A percentile compares a stretch with the other conserved stretches of the same genome.
Evolutionary conservation across 2,888 invertebrate species (phyloP).

Genomic region (Minunthozetes semirufus): DNA sequence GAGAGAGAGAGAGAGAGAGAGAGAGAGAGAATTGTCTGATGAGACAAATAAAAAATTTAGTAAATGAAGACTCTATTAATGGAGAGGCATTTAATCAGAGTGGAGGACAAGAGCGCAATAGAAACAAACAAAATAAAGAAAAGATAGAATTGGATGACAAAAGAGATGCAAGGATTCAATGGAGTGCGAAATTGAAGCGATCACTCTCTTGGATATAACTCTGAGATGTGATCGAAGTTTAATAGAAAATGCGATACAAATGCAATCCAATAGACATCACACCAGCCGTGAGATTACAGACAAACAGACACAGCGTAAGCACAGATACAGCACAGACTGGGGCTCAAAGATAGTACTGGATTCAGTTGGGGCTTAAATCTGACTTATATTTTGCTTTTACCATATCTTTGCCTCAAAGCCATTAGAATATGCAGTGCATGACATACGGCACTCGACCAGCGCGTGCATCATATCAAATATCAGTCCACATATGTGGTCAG

Average conservation of each 20-base stretch:
- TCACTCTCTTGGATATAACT: neutral
- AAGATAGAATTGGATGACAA: slow-evolving; percentile 13
- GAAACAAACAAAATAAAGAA: slow-evolving; percentile 13
- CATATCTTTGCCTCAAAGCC: neutral
- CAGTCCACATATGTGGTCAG: slow-evolving; percentile 10
- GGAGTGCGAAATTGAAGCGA: slow-evolving; percentile 19
- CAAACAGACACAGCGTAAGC: neutral
- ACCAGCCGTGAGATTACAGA: neutral
- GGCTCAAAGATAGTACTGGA: neutral
- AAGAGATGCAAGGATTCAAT: slow-evolving; percentile 20
- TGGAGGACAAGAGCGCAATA: neutral
- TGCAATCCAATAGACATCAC: slow-evolving; percentile 6
- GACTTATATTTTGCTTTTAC: neutral
- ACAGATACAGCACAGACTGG: neutral
- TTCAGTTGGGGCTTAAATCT: neutral
- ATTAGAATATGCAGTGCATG: neutral
- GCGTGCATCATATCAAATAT: slow-evolving; percentile 7
- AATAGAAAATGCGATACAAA: slow-evolving; percentile 2
- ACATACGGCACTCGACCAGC: neutral
- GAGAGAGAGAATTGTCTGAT: neutral
- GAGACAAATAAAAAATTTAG: slow-evolving; percentile 2
- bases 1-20: slow-evolving; percentile 7
- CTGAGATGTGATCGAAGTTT: neutral
- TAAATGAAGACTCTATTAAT: neutral
- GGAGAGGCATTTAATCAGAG: neutral